A percentile compares a stretch with the other conserved stretches of the same genome.
phyloP scores from a whole-genome alignment of 2,888 invertebrate species.

The Mystacides longicornis region DNA sequence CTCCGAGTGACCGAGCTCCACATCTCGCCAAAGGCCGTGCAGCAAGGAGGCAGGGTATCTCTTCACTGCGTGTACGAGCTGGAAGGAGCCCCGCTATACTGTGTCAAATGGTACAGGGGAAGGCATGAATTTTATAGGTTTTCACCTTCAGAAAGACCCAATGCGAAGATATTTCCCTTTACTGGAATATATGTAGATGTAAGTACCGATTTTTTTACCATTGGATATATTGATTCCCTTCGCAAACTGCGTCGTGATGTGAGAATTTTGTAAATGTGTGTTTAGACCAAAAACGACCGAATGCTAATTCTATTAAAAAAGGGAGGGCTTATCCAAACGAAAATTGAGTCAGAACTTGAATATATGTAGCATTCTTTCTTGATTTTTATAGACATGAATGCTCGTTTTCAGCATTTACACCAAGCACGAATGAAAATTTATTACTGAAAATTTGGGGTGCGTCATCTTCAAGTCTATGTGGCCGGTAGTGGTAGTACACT shows the following conservation, averaged over 20 bases:
- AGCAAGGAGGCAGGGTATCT: constrained; percentile 52
- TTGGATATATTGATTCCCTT: too few relatives aligned
- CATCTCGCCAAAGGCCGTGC: constrained; percentile 55
- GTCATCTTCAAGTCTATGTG: too few relatives aligned
- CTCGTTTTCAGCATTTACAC: too few relatives aligned
- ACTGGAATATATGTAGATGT: constrained; percentile 62
- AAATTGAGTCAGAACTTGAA: background rate
- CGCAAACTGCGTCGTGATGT: too few relatives aligned
- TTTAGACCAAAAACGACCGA: too few relatives aligned
- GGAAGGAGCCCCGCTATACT: constrained; percentile 59
- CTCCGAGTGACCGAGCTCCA: constrained; percentile 47
- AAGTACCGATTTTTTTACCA: constrained; percentile 33
- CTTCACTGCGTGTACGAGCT: constrained; percentile 56
- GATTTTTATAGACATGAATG: too few relatives aligned
- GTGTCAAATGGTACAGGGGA: constrained; percentile 64
- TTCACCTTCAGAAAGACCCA: constrained; percentile 57
- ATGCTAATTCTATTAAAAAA: too few relatives aligned
- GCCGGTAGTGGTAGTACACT: too few relatives aligned
- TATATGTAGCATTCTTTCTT: background rate
- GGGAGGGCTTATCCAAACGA: too few relatives aligned
- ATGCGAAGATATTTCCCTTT: constrained; percentile 57
- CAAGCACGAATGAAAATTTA: too few relatives aligned
- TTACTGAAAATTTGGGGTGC: too few relatives aligned
- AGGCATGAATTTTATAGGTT: constrained; percentile 60
- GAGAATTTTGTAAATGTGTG: too few relatives aligned